Percentiles rank a stretch among this genome's conserved stretches.
Conservation (phyloP, 2,797 vertebrate genomes). For the Gambusia yucatana region DNA sequence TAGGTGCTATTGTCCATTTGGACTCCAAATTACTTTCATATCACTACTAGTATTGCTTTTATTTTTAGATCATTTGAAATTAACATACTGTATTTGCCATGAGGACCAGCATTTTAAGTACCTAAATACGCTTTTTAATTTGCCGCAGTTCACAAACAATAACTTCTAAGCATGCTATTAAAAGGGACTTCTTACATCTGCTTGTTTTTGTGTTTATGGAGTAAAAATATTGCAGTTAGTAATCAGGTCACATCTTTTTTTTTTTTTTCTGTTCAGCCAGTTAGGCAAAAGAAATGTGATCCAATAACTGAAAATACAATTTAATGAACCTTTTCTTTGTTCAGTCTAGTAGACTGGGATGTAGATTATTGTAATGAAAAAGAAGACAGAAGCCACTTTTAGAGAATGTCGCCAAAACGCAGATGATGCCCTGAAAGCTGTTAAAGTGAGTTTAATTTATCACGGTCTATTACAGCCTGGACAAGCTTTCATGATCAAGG, state of each 20-base stretch:
- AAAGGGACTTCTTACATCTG: constrained; percentile 69
- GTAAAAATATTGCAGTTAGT: constrained; percentile 57
- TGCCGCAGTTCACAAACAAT: not conserved
- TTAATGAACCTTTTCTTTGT: constrained; percentile 77
- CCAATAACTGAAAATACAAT: constrained; percentile 77
- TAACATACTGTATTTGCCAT: not conserved
- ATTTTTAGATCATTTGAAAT: not conserved
- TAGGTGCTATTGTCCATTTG: not conserved
- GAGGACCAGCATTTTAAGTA: not conserved
- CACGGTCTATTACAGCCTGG: constrained; percentile 70
- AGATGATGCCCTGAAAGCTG: constrained; percentile 68
- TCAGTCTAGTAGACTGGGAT: constrained; percentile 63
- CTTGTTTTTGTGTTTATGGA: constrained; percentile 47
- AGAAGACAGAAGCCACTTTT: constrained; percentile 53
- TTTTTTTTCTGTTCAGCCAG: constrained; percentile 53
- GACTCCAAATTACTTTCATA: not conserved
- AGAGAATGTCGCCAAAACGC: constrained; percentile 65
- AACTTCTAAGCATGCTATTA: constrained; percentile 65
- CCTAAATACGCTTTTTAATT: not conserved
- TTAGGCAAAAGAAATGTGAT: constrained; percentile 74
- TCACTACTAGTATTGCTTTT: not conserved
- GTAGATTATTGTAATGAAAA: constrained; percentile 76
- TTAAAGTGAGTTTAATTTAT: constrained; percentile 74
- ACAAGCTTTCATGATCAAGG: constrained; percentile 72
- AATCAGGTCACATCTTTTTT: constrained; percentile 64